Evolutionary conservation across 2,797 vertebrate genomes (phyloP).

Genomic region (Acanthurus lineatus): DNA sequence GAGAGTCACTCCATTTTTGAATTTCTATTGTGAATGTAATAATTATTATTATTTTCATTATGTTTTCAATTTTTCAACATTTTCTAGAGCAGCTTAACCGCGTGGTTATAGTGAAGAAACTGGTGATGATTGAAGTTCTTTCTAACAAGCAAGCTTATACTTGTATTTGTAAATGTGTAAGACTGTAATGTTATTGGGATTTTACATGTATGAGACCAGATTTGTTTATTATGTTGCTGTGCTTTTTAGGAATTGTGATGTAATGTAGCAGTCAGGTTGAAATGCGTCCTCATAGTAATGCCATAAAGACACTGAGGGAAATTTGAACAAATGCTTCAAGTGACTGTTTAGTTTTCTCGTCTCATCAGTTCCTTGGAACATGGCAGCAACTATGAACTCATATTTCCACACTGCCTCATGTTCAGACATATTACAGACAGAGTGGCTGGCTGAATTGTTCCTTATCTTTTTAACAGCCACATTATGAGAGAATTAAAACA

Average conservation of each 20-base stretch:
- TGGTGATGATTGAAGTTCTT: slow-evolving; percentile 59
- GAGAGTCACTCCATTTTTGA: neutral
- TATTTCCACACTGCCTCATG: slow-evolving; percentile 13
- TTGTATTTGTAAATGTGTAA: slow-evolving; percentile 44
- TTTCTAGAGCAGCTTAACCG: slow-evolving; percentile 60
- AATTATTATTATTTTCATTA: neutral
- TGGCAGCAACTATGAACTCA: neutral
- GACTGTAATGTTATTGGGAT: slow-evolving; percentile 40
- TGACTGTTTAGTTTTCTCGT: slow-evolving; percentile 15
- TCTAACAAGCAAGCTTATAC: slow-evolving; percentile 43
- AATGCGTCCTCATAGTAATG: neutral
- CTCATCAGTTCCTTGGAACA: neutral
- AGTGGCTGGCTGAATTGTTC: neutral
- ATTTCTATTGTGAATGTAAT: slow-evolving; percentile 25
- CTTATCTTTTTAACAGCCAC: neutral
- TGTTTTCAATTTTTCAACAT: neutral
- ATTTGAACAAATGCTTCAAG: slow-evolving; percentile 13
- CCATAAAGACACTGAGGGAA: slow-evolving; percentile 8
- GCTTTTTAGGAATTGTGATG: slow-evolving; percentile 35
- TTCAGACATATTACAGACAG: neutral
- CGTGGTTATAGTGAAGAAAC: slow-evolving; percentile 61
- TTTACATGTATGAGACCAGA: neutral
- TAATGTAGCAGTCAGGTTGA: slow-evolving; percentile 6
- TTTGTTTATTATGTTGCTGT: slow-evolving; percentile 37
- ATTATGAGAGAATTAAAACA: slow-evolving; percentile 6